phyloP scores from a whole-genome alignment of 2,888 invertebrate species.

The Mesodorylaimus sp. region DNA sequence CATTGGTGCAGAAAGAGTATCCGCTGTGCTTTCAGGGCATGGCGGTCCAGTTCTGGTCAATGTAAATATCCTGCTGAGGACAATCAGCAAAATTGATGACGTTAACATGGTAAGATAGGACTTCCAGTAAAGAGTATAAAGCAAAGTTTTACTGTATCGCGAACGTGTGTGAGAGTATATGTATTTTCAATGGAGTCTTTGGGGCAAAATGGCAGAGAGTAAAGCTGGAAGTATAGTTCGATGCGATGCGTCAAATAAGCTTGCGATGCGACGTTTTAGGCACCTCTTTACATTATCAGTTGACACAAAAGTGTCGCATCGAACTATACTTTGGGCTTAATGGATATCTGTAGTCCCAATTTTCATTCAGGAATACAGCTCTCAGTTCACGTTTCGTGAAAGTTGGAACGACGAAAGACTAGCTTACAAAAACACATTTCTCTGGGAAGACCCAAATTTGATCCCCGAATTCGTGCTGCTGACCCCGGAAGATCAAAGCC shows the following conservation, averaged over 20 bases:
- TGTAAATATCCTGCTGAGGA: conserved; percentile 91
- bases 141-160: too few relatives aligned
- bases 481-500: neutral
- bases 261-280: too few relatives aligned
- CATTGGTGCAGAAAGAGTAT: too few relatives aligned
- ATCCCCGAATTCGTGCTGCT: conserved; percentile 11
- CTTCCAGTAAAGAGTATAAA: neutral
- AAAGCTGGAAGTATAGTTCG: too few relatives aligned
- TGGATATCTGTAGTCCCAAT: too few relatives aligned
- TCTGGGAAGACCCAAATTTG: neutral
- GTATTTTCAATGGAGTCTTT: too few relatives aligned
- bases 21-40: conserved; percentile 10
- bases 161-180: too few relatives aligned
- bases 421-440: neutral
- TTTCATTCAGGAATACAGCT: neutral
- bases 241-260: too few relatives aligned
- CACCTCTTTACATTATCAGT: too few relatives aligned
- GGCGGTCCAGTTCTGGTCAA: conserved; percentile 88
- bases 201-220: too few relatives aligned
- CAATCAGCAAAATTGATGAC: conserved; percentile 92
- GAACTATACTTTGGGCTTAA: too few relatives aligned
- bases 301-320: too few relatives aligned
- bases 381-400: conserved; percentile 4
- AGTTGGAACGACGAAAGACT: neutral
- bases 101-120: conserved; percentile 76